These are phyloP conservation scores for Lasioglossum albipes DNA, from an alignment of 1,140 invertebrate species.

Conservation along the genomic window DNA sequence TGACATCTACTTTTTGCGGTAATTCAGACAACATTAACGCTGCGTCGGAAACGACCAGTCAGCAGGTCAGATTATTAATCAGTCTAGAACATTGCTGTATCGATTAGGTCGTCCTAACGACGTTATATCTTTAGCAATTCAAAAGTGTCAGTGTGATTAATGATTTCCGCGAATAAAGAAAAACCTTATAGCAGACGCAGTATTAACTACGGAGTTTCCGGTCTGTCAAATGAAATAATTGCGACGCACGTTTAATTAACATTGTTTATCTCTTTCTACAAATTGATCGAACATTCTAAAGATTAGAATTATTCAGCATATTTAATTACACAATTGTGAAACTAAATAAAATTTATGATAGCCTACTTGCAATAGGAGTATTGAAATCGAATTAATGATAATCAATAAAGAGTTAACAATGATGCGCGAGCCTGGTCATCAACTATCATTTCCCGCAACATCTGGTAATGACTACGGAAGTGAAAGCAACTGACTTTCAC, in stretches of 20 bases:
- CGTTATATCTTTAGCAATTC: neutral
- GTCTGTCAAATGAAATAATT: neutral
- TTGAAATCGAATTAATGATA: neutral
- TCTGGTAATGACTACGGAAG: slow-evolving; percentile 3
- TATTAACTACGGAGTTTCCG: neutral
- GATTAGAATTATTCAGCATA: neutral
- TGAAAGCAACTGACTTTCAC: neutral
- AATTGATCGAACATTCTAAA: neutral
- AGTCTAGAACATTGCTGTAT: neutral
- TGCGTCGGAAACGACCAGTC: neutral
- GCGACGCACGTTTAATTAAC: neutral
- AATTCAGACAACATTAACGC: neutral
- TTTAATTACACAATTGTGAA: neutral
- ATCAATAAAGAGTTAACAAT: neutral
- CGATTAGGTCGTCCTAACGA: neutral
- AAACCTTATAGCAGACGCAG: neutral
- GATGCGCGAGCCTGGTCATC: neutral
- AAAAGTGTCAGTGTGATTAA: neutral
- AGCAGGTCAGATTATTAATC: neutral
- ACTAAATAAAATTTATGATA: neutral
- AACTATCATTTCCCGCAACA: slow-evolving; percentile 5
- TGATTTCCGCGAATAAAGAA: neutral
- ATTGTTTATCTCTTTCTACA: neutral
- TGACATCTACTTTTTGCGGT: neutral
- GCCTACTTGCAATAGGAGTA: neutral